Conservation (phyloP, 2,888 invertebrate genomes). For the Nasonovia ribisnigri region DNA sequence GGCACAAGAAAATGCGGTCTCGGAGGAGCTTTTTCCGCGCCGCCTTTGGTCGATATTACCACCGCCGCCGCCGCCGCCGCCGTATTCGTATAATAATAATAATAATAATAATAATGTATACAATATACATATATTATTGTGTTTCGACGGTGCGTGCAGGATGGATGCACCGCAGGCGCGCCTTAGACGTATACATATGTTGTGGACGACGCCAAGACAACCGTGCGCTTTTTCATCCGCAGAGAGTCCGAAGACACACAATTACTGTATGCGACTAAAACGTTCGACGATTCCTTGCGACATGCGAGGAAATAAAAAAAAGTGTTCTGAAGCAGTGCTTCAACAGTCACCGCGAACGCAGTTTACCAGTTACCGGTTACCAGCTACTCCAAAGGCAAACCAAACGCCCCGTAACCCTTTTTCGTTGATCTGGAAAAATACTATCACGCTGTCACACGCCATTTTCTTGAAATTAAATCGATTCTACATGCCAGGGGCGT, state of each 20-base stretch:
- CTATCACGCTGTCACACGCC: not conserved
- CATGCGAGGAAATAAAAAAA: not conserved
- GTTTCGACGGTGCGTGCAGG: not conserved
- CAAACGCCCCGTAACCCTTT: not conserved
- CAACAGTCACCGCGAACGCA: not conserved
- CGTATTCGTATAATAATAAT: not conserved
- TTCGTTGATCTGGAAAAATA: not conserved
- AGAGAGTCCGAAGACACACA: not conserved
- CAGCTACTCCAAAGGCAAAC: not conserved
- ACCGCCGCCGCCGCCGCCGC: not conserved
- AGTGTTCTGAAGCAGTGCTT: not conserved
- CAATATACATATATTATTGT: not conserved
- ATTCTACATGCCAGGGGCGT: too few species aligned
- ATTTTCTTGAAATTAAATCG: not conserved
- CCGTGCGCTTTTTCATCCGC: not conserved
- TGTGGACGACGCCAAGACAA: not conserved
- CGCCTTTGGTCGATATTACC: constrained; percentile 20
- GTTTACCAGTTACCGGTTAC: too few species aligned
- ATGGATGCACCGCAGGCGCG: not conserved
- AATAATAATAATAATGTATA: not conserved
- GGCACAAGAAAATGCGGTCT: constrained; percentile 34
- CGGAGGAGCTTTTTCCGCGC: constrained; percentile 27
- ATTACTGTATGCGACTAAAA: not conserved
- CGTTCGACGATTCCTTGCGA: not conserved
- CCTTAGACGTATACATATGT: not conserved